Evolutionary conservation across 37 sponge, comb jelly and placozoan species (phyloP), one percentile per base, ranked within the genome.

Genomic region (Spongilla lacustris): DNA sequence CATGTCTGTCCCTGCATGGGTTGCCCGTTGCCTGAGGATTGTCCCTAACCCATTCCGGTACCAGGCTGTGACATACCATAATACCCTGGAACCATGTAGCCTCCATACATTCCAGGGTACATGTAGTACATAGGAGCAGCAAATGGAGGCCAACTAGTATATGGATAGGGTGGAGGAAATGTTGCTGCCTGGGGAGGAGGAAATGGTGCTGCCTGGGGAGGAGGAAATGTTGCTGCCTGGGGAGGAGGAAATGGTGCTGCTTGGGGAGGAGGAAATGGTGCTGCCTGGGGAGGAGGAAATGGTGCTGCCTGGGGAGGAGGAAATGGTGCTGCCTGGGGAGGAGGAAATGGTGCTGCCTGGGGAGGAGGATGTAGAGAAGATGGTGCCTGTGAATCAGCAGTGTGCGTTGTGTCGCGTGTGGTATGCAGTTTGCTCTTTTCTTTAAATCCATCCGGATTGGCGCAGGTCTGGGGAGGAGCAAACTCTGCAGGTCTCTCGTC

Each of bases 391-490:
- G 27, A n/a, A 24, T 78, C 66, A 26, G 58, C 25, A 2, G 13
- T 8, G 1, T 1, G 23, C 4, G 31, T 13, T 3, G 66, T 79
- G 79, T 26, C 66, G 24, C 35, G 14, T 38, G 71, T 68, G 11
- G 33, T 33, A 38, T 28, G 27, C 38, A 34, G 13, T 68, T 69
- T 81, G 23, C 8, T 30, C 13, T 8, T 32, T 31, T 81, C 66
- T 69, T 22, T 32, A 22, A 68, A 46, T 4, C 22, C 10, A 25
- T 9, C 29, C 24, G 8, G 21, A n/a, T 21, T 76, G 2, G 27
- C 75, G 78, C 94, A 96, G 30, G 58, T 38, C 25, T 82, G 66
- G 21, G 97, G 97, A 10, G 97, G 97, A 66, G 97, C 97, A 90
- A 97, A 97, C 67, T 97, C 95, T 3, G 74, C 70, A 1, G 68